phyloP scores from a whole-genome alignment of 2,888 invertebrate genomes.

The Mythimna loreyi region DNA sequence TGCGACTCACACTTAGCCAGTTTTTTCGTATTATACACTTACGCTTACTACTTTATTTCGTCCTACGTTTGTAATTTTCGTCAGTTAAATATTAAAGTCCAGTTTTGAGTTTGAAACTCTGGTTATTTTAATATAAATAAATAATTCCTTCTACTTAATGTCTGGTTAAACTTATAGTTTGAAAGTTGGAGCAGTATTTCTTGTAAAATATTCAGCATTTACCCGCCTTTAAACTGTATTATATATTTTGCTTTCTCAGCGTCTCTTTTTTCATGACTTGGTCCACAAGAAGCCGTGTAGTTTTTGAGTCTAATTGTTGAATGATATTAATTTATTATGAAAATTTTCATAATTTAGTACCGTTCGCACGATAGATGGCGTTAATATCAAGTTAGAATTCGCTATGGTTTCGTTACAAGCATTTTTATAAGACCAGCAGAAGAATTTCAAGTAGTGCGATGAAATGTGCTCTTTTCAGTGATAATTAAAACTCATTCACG shows the following conservation, averaged over 20 bases:
- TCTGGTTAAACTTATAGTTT: neutral
- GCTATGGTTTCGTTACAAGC: too few species aligned
- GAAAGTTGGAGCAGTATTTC: neutral
- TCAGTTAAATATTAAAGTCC: neutral
- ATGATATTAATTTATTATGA: too few species aligned
- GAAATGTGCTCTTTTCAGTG: too few species aligned
- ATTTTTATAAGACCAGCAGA: too few species aligned
- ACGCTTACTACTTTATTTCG: slow-evolving; percentile 4
- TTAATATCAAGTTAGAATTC: too few species aligned
- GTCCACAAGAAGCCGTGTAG: neutral
- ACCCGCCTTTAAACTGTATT: neutral
- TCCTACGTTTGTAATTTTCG: neutral
- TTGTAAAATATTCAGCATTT: neutral
- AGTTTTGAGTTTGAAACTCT: neutral
- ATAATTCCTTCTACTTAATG: neutral
- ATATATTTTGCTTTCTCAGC: neutral
- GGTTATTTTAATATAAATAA: neutral
- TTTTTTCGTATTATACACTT: neutral
- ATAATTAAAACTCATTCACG: too few species aligned
- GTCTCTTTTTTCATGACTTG: too few species aligned
- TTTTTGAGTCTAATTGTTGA: too few species aligned
- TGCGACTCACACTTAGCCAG: too few species aligned
- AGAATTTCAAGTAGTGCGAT: too few species aligned
- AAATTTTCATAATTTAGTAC: too few species aligned
- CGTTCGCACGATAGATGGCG: too few species aligned